phyloP scores from a whole-genome alignment of 2,888 invertebrate species.

The Diaphora mendica region DNA sequence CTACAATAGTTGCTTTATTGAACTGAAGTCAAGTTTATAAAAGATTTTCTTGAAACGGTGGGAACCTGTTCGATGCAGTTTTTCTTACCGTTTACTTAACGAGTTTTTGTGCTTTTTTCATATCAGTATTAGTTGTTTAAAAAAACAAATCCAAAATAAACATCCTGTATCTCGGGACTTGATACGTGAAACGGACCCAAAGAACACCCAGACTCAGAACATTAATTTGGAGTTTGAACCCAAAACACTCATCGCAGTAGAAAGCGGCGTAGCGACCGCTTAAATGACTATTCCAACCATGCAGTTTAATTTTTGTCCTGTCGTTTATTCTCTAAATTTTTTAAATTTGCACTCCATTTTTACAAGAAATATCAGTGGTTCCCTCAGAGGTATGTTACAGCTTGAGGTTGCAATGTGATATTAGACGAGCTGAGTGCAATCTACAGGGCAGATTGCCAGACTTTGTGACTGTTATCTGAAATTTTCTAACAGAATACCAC shows the following conservation, averaged over 20 bases:
- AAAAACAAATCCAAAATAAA: too few relatives aligned
- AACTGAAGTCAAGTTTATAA: slow-evolving; percentile 16
- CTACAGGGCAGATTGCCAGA: background rate
- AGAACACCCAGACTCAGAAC: too few relatives aligned
- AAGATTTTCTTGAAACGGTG: slow-evolving; percentile 2
- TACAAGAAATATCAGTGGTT: background rate
- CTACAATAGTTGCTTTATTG: slow-evolving; percentile 22
- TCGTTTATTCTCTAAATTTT: background rate
- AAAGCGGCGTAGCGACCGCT: too few relatives aligned
- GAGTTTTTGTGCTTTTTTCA: background rate
- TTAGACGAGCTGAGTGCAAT: background rate
- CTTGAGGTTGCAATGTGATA: background rate
- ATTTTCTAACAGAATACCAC: background rate
- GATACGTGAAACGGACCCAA: too few relatives aligned
- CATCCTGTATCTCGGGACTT: too few relatives aligned
- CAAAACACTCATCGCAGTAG: too few relatives aligned
- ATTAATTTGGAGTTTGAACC: too few relatives aligned
- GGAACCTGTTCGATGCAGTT: background rate
- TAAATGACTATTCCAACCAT: too few relatives aligned
- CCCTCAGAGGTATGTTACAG: background rate
- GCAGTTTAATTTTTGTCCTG: too few relatives aligned
- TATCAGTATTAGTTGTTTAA: too few relatives aligned
- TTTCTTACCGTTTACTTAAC: background rate
- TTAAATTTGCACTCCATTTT: background rate
- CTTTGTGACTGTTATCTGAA: background rate